Evolutionary conservation across 2,797 vertebrate genomes (phyloP), one percentile per base, ranked within the genome.

Genomic region (Enteromius radiatus): DNA sequence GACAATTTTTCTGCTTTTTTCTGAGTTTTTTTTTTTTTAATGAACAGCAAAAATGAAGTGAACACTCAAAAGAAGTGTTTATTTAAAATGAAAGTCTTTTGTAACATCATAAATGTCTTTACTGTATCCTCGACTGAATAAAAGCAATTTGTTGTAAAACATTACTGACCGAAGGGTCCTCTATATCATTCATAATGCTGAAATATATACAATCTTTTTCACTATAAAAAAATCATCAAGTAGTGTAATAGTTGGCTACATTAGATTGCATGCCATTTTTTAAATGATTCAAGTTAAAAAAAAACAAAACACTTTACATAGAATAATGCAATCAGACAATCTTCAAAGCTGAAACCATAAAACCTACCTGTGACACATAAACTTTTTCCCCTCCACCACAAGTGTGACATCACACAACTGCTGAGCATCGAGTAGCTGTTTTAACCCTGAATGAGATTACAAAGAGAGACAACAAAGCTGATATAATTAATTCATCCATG

Each of bases 291-390:
- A 28, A 31, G 23, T 17, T 45, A 3, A 26, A 3, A 54, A 54
- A 54, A 54, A 54, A n/a, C 6, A 12, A 5, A 45, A 69, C 28
- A 9, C 2, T 23, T 2, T 45, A 75, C 21, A 26, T 11, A 59
- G 12, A 81, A 63, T 7, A 52, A 36, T 5, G 33, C 1, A 14
- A 65, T 17, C 11, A 26, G 14, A 49, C 11, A 38, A 41, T 4
- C 28, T 45, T 26, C 0, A 38, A 67, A 41, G 21, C 21, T 3
- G 31, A 75, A 15, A 56, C 33, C 23, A 28, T 1, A 26, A 49
- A 47, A 70, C 87, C 1, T 82, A 96, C 96, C 95, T 95, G 93
- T 96, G 96, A 86, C 96, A 96, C 92, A 95, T 94, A 88, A 96
- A 96, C 89, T 93, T 95, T 88, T 94, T 95, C 36, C 94, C 94